Percentiles rank a stretch among this genome's conserved stretches.
Conservation (phyloP, 2,797 vertebrate genomes). For the Ptychobarbus kaznakovi region DNA sequence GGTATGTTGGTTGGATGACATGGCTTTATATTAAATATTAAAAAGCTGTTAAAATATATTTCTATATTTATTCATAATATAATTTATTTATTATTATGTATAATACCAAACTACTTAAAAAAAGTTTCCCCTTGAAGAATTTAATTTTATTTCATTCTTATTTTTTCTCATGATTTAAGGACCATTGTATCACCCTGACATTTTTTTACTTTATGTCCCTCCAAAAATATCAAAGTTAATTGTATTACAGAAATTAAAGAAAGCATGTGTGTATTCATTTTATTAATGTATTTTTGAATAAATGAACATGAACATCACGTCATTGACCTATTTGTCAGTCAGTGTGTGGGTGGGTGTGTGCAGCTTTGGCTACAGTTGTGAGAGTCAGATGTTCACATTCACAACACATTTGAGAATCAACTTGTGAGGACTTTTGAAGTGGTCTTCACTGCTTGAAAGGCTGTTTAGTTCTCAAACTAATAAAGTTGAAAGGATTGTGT, state of each 20-base stretch:
- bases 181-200: neutral
- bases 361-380: neutral
- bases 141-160: neutral
- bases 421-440: neutral
- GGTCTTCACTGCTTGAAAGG: neutral
- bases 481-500: neutral
- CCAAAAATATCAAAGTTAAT: neutral
- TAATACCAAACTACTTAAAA: neutral
- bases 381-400: constrained; percentile 2
- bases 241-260: neutral
- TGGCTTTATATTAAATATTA: neutral
- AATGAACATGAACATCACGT: neutral
- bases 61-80: neutral
- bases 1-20: neutral
- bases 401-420: neutral
- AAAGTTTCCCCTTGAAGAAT: neutral
- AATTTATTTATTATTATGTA: neutral
- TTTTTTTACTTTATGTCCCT: neutral
- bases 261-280: neutral
- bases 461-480: neutral
- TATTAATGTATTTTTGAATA: neutral
- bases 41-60: neutral
- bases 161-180: neutral
- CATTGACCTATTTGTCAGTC: neutral
- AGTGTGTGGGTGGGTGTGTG: neutral